Evolutionary conservation across 2,113 vertebrate species (phyloP), one percentile per base, ranked within the genome.

Genomic region (Hemibagrus wyckioides): DNA sequence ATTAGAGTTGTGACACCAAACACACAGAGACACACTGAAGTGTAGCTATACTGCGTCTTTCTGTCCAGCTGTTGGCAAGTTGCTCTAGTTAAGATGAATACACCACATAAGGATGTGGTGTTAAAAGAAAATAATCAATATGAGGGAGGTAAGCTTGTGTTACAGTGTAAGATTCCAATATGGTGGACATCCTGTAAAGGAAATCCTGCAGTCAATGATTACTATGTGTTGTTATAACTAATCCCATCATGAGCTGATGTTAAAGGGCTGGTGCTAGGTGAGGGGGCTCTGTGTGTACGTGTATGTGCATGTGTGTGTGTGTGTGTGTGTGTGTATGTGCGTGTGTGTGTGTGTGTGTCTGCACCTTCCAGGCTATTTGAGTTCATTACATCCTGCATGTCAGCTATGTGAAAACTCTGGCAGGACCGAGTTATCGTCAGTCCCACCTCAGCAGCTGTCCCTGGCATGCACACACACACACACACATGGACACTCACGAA

Each of bases 301-400:
- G 67, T 71, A 33, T 41, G 63, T 69, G 65, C 36, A 17, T 36
- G 67, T 76, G 41, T 76, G 44, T 79, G 48, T 77, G 79, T 39
- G 79, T 80, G 54, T 57, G 77, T 56, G 50, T 56, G 17, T 56
- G 48, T 59, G 19, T 54, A 23, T 59, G 56, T 23, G 15, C 25
- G n/a, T 13, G 44, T 48, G 44, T 48, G 57, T 44, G 19, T 21
- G 77, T 30, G n/a, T n/a, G n/a, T 13, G 63, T 30, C n/a, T n/a
- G n/a, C 8, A 9, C 11, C n/a, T n/a, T n/a, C 71, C 76, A 81
- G 84, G 76, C 82, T 79, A 88, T 90, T 88, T 79, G 85, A 85
- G 83, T 90, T 91, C 87, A 91, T 90, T 91, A 91, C 86, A 89
- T 91, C 84, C 82, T 91, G 90, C 90, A 91, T 91, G 86, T 86